Evolutionary conservation across 2,797 vertebrate genomes (phyloP), one percentile per base, ranked within the genome.

Genomic region (Clarias laeviceps): DNA sequence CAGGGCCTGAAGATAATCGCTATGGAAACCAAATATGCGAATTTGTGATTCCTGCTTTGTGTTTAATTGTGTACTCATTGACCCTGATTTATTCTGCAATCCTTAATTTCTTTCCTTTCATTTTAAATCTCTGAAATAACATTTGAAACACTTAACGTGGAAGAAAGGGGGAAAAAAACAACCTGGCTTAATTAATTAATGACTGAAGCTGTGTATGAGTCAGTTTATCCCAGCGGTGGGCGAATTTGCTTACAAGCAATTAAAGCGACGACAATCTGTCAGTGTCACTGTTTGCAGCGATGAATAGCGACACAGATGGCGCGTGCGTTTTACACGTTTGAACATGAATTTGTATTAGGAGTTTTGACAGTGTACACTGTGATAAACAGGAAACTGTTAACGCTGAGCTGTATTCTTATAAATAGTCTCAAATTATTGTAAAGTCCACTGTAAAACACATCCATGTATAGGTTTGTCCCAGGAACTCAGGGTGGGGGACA

Each of bases 171-270:
- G 4, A 12, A n/a, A 14, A 27, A n/a, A 4, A 2, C 5, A 45
- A 1, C 1, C 40, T 45, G 7, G 8, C 4, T 22, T 59, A 5
- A 59, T 59, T 14, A 22, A 34, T 78, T 57, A 29, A 54, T 12
- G n/a, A 29, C 73, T 12, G 15, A 18, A 57, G 54, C 56, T 12
- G 7, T 34, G 11, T 15, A 15, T 17, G 72, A 74, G 45, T 54
- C 72, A 8, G 74, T 77, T 22, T 34, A 22, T 77, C 50, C 2
- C 74, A 59, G 74, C 74, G 12, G 56, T n/a, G 6, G 32, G 76
- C 32, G 56, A 61, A 37, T 78, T 78, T 62, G 22, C 74, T 77
- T 76, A 59, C 74, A 14, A 62, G 57, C 22, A n/a, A 62, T 78
- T 78, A 62, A 78, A 78, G 32, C 32, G 1, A 24, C 22, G 32